These are phyloP conservation scores for Sminthurides aquaticus DNA, from an alignment of 2,888 invertebrate genomes.

Conservation along the genomic window DNA sequence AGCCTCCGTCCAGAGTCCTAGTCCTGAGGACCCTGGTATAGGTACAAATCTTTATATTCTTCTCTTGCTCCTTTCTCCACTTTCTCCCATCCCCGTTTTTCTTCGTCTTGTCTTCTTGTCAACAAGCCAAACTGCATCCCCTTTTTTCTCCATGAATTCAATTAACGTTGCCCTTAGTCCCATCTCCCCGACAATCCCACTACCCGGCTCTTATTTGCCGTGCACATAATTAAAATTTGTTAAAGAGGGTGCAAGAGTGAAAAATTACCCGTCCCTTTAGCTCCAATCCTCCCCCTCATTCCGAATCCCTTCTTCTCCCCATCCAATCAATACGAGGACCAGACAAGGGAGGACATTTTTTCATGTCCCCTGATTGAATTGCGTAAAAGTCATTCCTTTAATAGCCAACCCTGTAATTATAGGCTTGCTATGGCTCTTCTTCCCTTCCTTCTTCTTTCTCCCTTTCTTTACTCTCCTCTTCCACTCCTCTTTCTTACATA, in stretches of 20 bases:
- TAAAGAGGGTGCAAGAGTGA: conserved; percentile 8
- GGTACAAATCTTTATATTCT: too few relatives aligned
- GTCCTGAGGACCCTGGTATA: too few relatives aligned
- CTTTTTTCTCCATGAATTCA: not conserved
- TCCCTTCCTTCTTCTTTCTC: not conserved
- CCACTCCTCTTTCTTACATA: not conserved
- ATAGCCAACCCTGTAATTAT: conserved; percentile 33
- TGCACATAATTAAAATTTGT: conserved; percentile 24
- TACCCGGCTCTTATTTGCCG: conserved; percentile 11
- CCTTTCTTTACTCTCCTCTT: not conserved
- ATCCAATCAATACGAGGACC: conserved; percentile 12
- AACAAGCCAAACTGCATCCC: not conserved
- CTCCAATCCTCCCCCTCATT: not conserved
- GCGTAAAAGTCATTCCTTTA: conserved; percentile 34
- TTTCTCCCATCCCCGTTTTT: too few relatives aligned
- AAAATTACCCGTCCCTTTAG: not conserved
- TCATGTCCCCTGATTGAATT: conserved; percentile 33
- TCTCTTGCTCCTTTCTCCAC: too few relatives aligned
- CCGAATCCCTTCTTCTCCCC: not conserved
- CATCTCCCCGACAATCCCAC: not conserved
- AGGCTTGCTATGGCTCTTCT: conserved; percentile 14
- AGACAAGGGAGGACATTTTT: conserved; percentile 5
- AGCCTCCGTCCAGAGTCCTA: too few relatives aligned
- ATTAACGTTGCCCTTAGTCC: too few relatives aligned
- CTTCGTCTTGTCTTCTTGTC: not conserved